phyloP scores from a whole-genome alignment of 2,797 vertebrate genomes.

The Lutjanus campechanus region DNA sequence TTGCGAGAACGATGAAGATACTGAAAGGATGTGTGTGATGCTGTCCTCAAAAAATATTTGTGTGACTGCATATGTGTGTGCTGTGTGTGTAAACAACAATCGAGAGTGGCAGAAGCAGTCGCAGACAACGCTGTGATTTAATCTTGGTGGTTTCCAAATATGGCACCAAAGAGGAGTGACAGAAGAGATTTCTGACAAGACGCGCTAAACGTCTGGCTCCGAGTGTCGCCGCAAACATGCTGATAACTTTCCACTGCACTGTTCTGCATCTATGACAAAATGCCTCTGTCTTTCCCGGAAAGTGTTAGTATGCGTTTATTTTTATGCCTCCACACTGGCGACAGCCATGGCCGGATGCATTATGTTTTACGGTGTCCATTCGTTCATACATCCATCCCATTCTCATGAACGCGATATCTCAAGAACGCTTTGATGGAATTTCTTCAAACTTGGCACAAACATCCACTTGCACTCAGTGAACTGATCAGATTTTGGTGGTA shows the following conservation, averaged over 20 bases:
- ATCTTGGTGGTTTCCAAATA: constrained; percentile 57
- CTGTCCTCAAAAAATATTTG: not conserved
- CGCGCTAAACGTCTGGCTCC: constrained; percentile 24
- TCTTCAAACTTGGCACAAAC: too few species aligned
- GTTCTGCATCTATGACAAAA: constrained; percentile 28
- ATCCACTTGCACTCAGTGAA: too few species aligned
- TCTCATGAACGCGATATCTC: too few species aligned
- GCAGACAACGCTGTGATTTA: constrained; percentile 44
- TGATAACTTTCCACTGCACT: constrained; percentile 34
- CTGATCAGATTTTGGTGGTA: too few species aligned
- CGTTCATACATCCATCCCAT: too few species aligned
- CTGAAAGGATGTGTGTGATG: constrained; percentile 1
- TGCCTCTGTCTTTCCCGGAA: constrained; percentile 4
- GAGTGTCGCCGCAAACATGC: constrained; percentile 23
- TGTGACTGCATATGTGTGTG: constrained; percentile 28
- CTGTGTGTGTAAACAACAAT: constrained; percentile 37
- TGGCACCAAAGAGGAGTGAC: constrained; percentile 23
- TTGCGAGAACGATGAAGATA: not conserved
- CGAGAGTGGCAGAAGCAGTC: constrained; percentile 42
- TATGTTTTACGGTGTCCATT: too few species aligned
- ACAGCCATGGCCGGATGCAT: too few species aligned
- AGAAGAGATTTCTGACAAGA: constrained; percentile 36
- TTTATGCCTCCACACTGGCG: not conserved
- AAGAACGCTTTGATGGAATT: too few species aligned
- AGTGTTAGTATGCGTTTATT: not conserved